Evolutionary conservation across 2,888 invertebrate species (phyloP), one percentile per base, ranked within the genome.

Genomic region (Dorcus hopei): DNA sequence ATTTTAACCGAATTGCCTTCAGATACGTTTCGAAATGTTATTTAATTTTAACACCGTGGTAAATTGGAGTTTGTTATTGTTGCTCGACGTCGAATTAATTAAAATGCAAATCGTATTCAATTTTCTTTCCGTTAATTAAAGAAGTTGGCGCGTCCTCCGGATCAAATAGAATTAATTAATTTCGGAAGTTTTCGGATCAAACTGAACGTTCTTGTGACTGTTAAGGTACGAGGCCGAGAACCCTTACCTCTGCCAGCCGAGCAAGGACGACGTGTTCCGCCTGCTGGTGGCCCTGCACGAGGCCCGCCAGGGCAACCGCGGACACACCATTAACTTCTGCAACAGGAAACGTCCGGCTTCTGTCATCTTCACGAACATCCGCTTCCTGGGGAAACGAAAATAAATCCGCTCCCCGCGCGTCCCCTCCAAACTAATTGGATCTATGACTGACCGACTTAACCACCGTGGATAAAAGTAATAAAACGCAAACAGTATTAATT

Each of bases 321-420:
- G 77, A 8, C 74, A 77, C 49, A 80, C 82, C n/a, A 81, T 87
- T 19, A 81, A 82, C 66, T 86, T 86, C 74, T 87, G 87, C 74
- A 86, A 86, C 72, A 79, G 85, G 58, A 82, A 81, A 67, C 80
- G 85, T 65, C 84, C 85, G 0, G 85, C 86, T 8, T 79, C 81
- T 58, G 78, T 82, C 4, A 81, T 87, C 48, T 85, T 85, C 68
- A 85, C 85, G 58, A 86, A 85, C 72, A 85, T 86, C 65, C 81
- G 86, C 38, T 86, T 85, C 72, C 74, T 86, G 62, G 86, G 86
- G 56, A 82, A 82, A 74, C 64, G 73, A 70, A 72, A 74, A 68
- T 69, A 69, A 66, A 9, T 49, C n/a, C 11, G 52, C n/a, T 47
- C 43, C 40, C 51, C 47, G 26, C 5, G 26, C 26, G 7, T 33